Base-by-base conservation (phyloP, 37 sponge, comb jelly and placozoan genomes). In the Aplysina aerophoba region DNA sequence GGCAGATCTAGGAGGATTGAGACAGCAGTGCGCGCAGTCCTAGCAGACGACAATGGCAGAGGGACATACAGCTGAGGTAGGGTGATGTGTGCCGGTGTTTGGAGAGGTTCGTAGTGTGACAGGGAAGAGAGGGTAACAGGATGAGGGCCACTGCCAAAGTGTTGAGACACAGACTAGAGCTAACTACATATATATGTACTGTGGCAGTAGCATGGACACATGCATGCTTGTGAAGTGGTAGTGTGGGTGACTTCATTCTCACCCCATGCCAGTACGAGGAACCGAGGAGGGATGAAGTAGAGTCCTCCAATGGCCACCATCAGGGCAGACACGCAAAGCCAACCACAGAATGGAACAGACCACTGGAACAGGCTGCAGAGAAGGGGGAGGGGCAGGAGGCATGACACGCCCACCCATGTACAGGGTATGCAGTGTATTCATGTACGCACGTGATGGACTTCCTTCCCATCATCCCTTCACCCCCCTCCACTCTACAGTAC, bases 281-380 rank as follows among this genome's bases (percentile, higher is more conserved):
- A 94, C 58, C 95, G 53, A 35, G 91, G 86, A 40, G 98, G 95
- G 21, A 97, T 55, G 50, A 93, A 41, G 82, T 95, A 95, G 58
- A 90, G 44, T 19, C 95, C 27, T 17, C 88, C 79, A 34, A 86
- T 57, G 16, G 89, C 95, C 15, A 85, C 55, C 1, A 66, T 28
- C 21, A 92, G 75, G 5, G 87, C 84, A 16, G 74, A 21, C 8
- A 95, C 85, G 25, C 92, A 91, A 82, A 95, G 75, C 94, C 90
- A 90, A 37, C 90, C 88, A 63, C 89, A 87, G 79, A 91, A 97
- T 0, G 98, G 98, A 12, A 97, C 94, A 25, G 93, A 88, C 98
- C 98, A 97, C 37, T 87, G 38, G 35, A 95, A 91, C 58, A 93
- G 66, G 61, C 98, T 97, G 81, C 35, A 13, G 25, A 59, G 11